Percentiles rank a stretch among this genome's conserved stretches.
Conservation (phyloP, 2,113 vertebrate species). For the Tyto alba region DNA sequence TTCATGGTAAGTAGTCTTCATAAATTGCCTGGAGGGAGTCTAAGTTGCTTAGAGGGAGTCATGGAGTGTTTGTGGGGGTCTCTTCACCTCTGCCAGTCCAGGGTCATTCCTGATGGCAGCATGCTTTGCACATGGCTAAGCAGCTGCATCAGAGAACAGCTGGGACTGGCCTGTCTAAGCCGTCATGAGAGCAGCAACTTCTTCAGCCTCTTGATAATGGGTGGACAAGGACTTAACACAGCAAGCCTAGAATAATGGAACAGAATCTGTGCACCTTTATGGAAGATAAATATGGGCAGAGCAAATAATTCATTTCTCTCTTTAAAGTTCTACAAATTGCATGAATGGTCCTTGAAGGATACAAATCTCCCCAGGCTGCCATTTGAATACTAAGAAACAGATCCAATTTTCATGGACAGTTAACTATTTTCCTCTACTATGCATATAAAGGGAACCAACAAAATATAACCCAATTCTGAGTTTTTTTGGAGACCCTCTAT, state of each 20-base stretch:
- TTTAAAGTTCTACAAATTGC: not conserved
- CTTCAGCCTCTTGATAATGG: not conserved
- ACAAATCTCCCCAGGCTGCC: not conserved
- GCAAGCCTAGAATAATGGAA: not conserved
- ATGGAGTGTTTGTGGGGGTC: not conserved
- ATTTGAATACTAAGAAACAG: not conserved
- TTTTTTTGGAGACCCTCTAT: not conserved
- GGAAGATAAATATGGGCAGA: not conserved
- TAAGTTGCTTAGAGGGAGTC: not conserved
- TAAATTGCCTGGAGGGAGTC: not conserved
- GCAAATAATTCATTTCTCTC: not conserved
- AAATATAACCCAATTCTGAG: not conserved
- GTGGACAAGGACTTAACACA: not conserved
- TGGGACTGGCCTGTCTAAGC: not conserved
- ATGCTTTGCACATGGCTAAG: not conserved
- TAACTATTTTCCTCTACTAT: not conserved
- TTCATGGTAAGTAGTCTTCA: not conserved
- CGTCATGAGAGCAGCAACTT: not conserved
- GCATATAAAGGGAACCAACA: not conserved
- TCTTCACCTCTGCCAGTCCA: not conserved
- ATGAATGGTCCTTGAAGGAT: not conserved
- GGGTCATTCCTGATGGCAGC: not conserved
- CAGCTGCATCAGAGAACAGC: not conserved
- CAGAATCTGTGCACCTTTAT: not conserved
- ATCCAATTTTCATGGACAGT: not conserved